Evolutionary conservation across 2,113 vertebrate genomes (phyloP), one percentile per base, ranked within the genome.

Genomic region (Furnarius figulus): DNA sequence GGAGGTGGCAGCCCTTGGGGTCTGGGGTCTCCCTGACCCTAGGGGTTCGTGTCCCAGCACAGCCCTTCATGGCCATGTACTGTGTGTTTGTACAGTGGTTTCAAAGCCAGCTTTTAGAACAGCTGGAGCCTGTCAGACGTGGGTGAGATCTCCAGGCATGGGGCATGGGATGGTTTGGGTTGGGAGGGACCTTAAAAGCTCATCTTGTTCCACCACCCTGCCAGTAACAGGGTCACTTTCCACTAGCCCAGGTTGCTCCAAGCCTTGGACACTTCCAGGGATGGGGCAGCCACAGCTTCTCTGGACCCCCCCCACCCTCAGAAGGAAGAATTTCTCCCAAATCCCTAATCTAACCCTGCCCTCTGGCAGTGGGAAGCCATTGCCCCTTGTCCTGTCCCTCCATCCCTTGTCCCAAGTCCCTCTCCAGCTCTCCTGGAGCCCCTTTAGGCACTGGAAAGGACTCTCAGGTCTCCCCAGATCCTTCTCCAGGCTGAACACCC

Each of bases 21-120:
- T 16, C 10, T 0, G 1, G 47, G 40, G 63, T 9, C 23, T 67
- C 28, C 1, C 6, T 58, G 2, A 49, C 27, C 35, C 8, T 1
- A 0, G 50, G 27, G 25, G 8, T 28, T 35, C 2, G 0, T 7
- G 40, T 12, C 31, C 30, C 22, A 10, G 40, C 2, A 1, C 12
- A 27, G 50, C 27, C 33, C 33, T 44, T 44, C 50, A 8, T 28
- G 50, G 50, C 28, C 25, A 25, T 8, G 8, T 27, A 14, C 50
- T 52, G 0, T 1, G 17, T 23, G 44, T 4, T 20, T 5, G 4
- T 18, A 52, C 0, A 1, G 49, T 74, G 20, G 40, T 42, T 33
- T 68, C 73, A 39, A 37, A 89, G 37, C 3, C 46, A n/a, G 8
- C 3, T 6, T 49, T 42, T 55, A 46, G 20, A 3, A 0, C 35